phyloP scores from a whole-genome alignment of 2,113 vertebrate genomes.

The Lichenostomus cassidix region DNA sequence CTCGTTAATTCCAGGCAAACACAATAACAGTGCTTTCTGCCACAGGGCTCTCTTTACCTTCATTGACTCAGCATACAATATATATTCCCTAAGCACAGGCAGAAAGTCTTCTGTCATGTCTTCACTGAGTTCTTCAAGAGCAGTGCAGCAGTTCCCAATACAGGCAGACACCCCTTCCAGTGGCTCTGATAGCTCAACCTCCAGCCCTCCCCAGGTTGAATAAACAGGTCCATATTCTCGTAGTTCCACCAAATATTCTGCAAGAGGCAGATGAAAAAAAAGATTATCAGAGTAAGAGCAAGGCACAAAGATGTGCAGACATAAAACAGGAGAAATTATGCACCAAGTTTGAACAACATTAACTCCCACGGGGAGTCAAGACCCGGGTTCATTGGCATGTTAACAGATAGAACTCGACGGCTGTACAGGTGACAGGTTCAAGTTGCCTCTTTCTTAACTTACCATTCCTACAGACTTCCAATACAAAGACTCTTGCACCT shows the following conservation, averaged over 20 bases:
- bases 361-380: not conserved
- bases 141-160: conserved; percentile 82
- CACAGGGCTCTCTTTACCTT: conserved; percentile 79
- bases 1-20: not conserved
- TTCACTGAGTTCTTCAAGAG: conserved; percentile 89
- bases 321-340: not conserved
- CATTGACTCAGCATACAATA: conserved; percentile 94
- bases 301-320: not conserved
- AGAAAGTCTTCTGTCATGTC: conserved; percentile 94
- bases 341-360: not conserved
- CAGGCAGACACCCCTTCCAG: conserved; percentile 88
- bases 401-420: not conserved
- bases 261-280: not conserved
- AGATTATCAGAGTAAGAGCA: not conserved
- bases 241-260: conserved; percentile 93
- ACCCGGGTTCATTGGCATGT: not conserved
- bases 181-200: conserved; percentile 85
- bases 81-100: conserved; percentile 93
- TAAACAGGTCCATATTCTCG: conserved; percentile 92
- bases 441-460: not conserved
- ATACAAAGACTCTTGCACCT: not conserved
- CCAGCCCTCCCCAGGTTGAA: conserved; percentile 86
- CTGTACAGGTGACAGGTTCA: not conserved
- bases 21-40: not conserved
- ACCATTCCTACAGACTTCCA: not conserved